phyloP scores from a whole-genome alignment of 2,888 invertebrate genomes.

The Drosophila niveifrons region DNA sequence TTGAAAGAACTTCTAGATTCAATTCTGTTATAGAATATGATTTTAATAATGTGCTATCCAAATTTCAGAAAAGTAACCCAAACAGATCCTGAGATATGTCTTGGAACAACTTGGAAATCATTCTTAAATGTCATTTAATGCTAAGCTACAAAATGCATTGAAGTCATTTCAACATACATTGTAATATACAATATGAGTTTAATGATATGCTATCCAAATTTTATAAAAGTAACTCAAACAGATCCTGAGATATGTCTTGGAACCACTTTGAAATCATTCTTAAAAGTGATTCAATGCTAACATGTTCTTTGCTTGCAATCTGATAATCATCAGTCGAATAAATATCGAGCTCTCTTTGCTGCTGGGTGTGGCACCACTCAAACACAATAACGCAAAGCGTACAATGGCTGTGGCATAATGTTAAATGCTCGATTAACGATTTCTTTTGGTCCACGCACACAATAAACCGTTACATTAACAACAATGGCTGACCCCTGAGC shows the following conservation, averaged over 20 bases:
- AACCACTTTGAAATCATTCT: not conserved
- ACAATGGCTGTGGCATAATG: constrained; percentile 47
- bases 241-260: constrained; percentile 1
- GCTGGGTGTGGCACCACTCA: not conserved
- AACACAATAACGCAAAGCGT: constrained; percentile 6
- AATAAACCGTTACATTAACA: constrained; percentile 12
- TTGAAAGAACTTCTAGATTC: no score
- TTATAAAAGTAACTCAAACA: not conserved
- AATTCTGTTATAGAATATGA: no score
- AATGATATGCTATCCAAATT: constrained; percentile 3
- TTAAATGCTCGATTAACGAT: constrained; percentile 68
- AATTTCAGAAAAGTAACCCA: no score
- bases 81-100: no score
- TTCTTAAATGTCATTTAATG: no score
- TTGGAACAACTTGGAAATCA: no score
- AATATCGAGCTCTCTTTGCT: not conserved
- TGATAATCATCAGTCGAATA: constrained; percentile 6
- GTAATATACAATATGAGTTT: no score
- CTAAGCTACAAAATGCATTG: no score
- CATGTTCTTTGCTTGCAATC: not conserved
- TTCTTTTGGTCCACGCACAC: constrained; percentile 16
- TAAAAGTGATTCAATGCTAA: not conserved
- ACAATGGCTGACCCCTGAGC: constrained; percentile 2
- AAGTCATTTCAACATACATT: no score
- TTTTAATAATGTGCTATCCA: no score